Evolutionary conservation across 2,113 vertebrate species (phyloP).

Genomic region (Apus apus): DNA sequence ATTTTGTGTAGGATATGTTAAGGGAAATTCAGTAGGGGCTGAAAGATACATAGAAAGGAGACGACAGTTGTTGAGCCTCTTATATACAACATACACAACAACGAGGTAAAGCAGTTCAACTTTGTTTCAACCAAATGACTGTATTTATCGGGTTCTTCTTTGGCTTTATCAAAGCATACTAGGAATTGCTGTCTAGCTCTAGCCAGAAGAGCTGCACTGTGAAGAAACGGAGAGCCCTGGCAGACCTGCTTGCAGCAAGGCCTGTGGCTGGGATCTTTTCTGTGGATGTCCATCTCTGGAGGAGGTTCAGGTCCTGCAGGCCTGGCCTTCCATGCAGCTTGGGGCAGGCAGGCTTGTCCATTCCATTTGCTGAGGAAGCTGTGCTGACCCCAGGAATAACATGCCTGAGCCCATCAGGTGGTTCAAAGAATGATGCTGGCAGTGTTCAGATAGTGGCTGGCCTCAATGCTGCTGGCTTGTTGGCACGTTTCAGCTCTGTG

Average conservation of each 20-base stretch:
- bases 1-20: background rate
- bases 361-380: background rate
- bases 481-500: background rate
- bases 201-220: background rate
- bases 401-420: rapidly evolving
- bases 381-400: background rate
- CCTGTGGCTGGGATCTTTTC: background rate
- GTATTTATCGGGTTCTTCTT: background rate
- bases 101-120: background rate
- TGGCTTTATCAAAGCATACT: background rate
- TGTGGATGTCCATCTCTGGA: background rate
- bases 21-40: background rate
- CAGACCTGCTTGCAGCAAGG: rapidly evolving
- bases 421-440: background rate
- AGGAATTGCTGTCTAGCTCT: background rate
- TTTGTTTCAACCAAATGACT: background rate
- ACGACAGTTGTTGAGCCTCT: background rate
- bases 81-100: background rate
- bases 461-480: background rate
- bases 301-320: background rate
- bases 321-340: background rate
- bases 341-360: background rate
- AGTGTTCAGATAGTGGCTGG: rapidly evolving
- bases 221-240: rapidly evolving
- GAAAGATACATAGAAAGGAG: background rate